These are phyloP conservation scores for Lycaena phlaeas DNA, from an alignment of 2,888 invertebrate species.

Conservation along the genomic window DNA sequence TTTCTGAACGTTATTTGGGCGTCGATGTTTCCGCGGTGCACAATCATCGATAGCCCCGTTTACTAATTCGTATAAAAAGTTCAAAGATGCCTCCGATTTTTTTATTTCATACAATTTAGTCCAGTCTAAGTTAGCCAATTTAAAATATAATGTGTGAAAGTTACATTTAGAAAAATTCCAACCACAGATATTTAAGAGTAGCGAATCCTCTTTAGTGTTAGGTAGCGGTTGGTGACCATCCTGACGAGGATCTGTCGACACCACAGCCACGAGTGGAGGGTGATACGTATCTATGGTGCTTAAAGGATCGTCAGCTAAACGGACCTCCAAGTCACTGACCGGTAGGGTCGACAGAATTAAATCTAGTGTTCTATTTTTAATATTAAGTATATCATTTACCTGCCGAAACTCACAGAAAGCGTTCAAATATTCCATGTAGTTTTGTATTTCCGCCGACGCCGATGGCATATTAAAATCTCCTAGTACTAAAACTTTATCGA, in stretches of 20 bases:
- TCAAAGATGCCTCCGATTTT: background rate
- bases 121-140: background rate
- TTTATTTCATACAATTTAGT: background rate
- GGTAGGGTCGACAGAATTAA: background rate
- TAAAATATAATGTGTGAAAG: background rate
- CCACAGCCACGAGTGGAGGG: background rate
- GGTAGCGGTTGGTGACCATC: background rate
- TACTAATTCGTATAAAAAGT: background rate
- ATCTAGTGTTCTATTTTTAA: conserved; percentile 14
- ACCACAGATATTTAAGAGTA: too few species aligned
- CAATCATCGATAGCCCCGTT: background rate
- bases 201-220: too few species aligned
- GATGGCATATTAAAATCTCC: conserved; percentile 10
- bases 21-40: background rate
- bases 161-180: background rate
- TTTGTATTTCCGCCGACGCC: conserved; percentile 5
- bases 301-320: background rate
- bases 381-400: conserved; percentile 12
- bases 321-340: background rate
- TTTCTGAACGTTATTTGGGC: background rate
- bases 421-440: conserved; percentile 13
- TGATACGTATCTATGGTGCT: background rate
- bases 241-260: background rate
- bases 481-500: conserved; percentile 12
- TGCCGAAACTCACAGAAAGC: conserved; percentile 14